Percentiles rank a stretch among this genome's conserved stretches.
Evolutionary conservation across 2,888 invertebrate genomes (phyloP).

Genomic region (Coronaproctus castanopsis): DNA sequence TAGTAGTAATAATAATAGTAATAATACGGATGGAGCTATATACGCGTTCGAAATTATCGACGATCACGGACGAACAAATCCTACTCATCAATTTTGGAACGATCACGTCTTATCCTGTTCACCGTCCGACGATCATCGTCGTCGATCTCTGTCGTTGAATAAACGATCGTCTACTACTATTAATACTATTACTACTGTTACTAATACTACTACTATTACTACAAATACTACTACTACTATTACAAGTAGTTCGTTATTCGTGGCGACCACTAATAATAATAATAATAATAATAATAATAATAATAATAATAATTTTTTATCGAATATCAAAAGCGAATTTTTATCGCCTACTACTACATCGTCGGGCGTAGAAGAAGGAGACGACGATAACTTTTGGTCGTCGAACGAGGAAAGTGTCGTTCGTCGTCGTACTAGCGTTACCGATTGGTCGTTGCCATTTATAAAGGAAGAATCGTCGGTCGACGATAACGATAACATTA

Average conservation of each 20-base stretch:
- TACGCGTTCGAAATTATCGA: conserved; percentile 72
- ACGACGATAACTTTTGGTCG: not conserved
- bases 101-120: conserved; percentile 18
- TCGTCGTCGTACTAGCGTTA: not conserved
- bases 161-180: conserved; percentile 4
- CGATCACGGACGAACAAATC: conserved; percentile 31
- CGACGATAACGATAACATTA: not conserved
- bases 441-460: not conserved
- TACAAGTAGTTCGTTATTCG: not conserved
- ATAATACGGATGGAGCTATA: conserved; percentile 58
- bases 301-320: too few species aligned
- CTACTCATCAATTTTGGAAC: conserved; percentile 24
- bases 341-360: not conserved
- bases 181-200: not conserved
- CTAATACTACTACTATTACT: not conserved
- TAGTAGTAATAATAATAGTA: conserved; percentile 7
- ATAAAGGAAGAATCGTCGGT: not conserved
- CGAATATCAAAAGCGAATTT: too few species aligned
- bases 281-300: not conserved
- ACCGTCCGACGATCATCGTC: not conserved
- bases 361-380: not conserved
- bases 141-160: not conserved
- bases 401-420: not conserved
- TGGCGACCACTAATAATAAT: not conserved
- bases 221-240: not conserved